These are phyloP conservation scores for Phaethon lepturus DNA, from an alignment of 2,113 vertebrate species.

Conservation along the genomic window DNA sequence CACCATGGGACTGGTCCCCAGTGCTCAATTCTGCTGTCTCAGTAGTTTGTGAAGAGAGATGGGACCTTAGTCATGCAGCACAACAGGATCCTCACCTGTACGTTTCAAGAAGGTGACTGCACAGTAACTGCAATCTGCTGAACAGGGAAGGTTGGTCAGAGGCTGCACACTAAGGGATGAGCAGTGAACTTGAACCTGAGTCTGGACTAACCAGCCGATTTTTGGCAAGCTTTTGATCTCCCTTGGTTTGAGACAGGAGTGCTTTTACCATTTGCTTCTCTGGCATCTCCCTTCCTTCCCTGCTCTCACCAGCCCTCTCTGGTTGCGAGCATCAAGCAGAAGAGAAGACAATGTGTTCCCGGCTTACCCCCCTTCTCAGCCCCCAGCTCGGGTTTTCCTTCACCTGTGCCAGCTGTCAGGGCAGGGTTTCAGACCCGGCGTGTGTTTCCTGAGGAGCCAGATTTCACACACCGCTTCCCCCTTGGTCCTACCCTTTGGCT, in stretches of 20 bases:
- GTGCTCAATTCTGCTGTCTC: not conserved
- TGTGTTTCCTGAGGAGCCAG: conserved; percentile 16
- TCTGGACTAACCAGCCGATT: not conserved
- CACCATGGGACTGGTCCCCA: not conserved
- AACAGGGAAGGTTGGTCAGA: not conserved
- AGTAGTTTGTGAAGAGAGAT: too few species aligned
- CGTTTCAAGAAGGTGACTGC: not conserved
- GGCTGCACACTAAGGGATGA: not conserved
- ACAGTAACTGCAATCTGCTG: not conserved
- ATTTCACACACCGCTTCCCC: not conserved
- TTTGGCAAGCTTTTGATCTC: not conserved
- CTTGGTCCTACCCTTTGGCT: conserved; percentile 34
- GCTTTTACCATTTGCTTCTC: not conserved
- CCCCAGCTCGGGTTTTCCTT: not conserved
- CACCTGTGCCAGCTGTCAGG: not conserved
- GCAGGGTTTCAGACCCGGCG: not conserved
- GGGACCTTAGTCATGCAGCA: not conserved
- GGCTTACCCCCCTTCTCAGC: not conserved
- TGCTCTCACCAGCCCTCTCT: not conserved
- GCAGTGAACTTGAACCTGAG: not conserved
- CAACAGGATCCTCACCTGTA: not conserved
- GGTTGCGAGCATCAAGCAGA: not conserved
- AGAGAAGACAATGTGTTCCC: not conserved
- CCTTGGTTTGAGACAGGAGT: not conserved
- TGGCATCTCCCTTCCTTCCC: not conserved